Conservation (phyloP, 2,113 vertebrate genomes). For the Dasypus novemcinctus region DNA sequence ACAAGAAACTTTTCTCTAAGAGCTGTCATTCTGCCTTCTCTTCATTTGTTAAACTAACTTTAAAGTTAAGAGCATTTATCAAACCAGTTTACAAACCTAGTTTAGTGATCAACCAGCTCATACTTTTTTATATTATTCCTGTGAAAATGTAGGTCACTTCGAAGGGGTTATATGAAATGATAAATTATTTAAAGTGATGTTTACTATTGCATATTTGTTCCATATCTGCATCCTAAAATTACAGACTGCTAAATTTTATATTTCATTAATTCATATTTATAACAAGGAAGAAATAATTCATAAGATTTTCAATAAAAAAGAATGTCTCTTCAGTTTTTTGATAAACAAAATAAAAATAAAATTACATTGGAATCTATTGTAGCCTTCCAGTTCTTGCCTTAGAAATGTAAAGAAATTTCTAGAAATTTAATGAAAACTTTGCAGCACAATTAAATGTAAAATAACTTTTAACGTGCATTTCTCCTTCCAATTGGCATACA, state of each 20-base stretch:
- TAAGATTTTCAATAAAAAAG: background rate
- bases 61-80: background rate
- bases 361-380: background rate
- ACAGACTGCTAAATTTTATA: constrained; percentile 24
- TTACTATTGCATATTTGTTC: constrained; percentile 26
- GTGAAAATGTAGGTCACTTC: constrained; percentile 32
- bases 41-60: background rate
- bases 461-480: constrained; percentile 81
- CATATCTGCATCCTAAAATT: background rate
- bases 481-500: constrained; percentile 82
- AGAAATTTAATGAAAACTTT: constrained; percentile 81
- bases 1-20: background rate
- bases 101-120: constrained; percentile 3
- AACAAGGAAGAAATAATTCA: constrained; percentile 8
- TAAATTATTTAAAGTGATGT: constrained; percentile 45
- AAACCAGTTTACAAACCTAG: background rate
- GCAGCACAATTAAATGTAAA: constrained; percentile 79
- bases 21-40: background rate
- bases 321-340: background rate
- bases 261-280: constrained; percentile 35
- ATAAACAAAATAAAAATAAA: constrained; percentile 50
- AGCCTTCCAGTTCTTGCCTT: constrained; percentile 54
- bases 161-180: background rate
- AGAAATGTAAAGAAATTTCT: constrained; percentile 60
- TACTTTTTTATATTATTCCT: constrained; percentile 33